Conservation (phyloP, 2,888 invertebrate genomes). For the Xestia sexstrigata region DNA sequence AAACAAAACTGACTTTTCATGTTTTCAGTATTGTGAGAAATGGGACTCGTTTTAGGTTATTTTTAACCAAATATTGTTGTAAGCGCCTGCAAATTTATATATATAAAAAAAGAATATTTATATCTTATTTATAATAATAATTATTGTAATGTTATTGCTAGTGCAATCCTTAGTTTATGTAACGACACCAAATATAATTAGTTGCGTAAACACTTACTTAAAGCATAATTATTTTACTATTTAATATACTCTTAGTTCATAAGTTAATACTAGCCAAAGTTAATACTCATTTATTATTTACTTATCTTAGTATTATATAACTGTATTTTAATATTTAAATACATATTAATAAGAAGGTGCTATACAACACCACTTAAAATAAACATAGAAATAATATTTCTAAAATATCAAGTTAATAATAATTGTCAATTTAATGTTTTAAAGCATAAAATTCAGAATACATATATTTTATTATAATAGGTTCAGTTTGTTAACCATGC, state of each 20-base stretch:
- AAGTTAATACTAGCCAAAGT: slow-evolving; percentile 5
- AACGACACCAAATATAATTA: slow-evolving; percentile 58
- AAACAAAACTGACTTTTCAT: background rate
- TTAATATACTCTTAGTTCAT: slow-evolving; percentile 9
- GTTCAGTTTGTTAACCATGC: background rate
- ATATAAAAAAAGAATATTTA: slow-evolving; percentile 5
- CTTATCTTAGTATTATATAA: background rate
- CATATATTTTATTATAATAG: background rate
- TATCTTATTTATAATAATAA: background rate
- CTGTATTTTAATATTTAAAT: background rate
- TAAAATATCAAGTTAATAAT: background rate
- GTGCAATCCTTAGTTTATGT: slow-evolving; percentile 57
- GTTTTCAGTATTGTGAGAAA: background rate
- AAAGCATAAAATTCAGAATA: background rate
- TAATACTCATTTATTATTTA: slow-evolving; percentile 22
- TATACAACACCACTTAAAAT: background rate
- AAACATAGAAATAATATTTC: background rate
- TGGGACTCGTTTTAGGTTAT: background rate
- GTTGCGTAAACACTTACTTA: too few relatives aligned
- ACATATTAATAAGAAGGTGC: background rate
- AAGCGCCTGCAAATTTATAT: background rate
- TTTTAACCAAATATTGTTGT: background rate
- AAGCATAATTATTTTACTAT: background rate
- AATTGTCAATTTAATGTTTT: background rate
- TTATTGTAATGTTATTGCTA: background rate